Evolutionary conservation across 2,797 vertebrate species (phyloP).

Genomic region (Microchirus variegatus): DNA sequence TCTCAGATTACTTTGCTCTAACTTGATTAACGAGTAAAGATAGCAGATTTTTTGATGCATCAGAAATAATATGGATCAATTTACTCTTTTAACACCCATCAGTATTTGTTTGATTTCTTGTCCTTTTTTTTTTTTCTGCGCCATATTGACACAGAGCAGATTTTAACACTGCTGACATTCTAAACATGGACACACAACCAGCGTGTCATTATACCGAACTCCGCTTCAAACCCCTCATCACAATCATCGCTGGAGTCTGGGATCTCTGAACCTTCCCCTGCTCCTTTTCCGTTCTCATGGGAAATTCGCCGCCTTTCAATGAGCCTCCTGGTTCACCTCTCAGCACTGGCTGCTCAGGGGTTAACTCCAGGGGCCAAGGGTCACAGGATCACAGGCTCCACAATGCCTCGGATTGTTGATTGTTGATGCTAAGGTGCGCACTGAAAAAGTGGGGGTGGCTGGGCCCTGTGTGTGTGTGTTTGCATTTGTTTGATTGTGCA

Average conservation of each 20-base stretch:
- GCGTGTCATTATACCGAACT: slow-evolving; percentile 24
- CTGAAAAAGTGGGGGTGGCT: slow-evolving; percentile 35
- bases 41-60: background rate
- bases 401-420: slow-evolving; percentile 80
- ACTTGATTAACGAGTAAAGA: slow-evolving; percentile 9
- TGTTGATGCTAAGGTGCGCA: slow-evolving; percentile 68
- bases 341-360: slow-evolving; percentile 70
- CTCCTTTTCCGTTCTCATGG: slow-evolving; percentile 73
- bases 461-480: slow-evolving; percentile 11
- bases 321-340: slow-evolving; percentile 77
- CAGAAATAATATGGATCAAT: background rate
- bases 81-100: background rate
- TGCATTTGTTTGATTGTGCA: slow-evolving; percentile 52
- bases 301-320: slow-evolving; percentile 69
- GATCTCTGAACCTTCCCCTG: slow-evolving; percentile 46
- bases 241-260: slow-evolving; percentile 42
- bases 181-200: background rate
- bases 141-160: no score
- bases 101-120: no score
- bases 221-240: slow-evolving; percentile 46
- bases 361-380: slow-evolving; percentile 80
- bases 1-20: slow-evolving; percentile 41
- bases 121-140: no score
- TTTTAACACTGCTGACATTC: no score
- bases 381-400: slow-evolving; percentile 83